Evolutionary conservation across 2,113 vertebrate genomes (phyloP).

Genomic region (Orcinus orca): DNA sequence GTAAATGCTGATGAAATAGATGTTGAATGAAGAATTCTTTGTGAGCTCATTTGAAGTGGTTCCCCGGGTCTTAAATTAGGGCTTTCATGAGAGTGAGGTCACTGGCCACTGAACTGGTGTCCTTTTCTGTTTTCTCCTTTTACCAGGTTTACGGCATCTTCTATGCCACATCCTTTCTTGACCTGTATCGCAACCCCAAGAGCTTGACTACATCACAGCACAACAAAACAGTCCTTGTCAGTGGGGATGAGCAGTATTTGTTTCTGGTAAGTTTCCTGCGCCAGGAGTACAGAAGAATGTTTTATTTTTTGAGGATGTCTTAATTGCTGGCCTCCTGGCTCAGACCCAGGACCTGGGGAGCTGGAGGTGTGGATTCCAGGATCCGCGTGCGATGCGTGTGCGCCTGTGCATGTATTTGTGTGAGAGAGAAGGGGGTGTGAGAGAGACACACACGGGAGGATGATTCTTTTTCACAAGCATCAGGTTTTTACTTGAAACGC

Average conservation of each 20-base stretch:
- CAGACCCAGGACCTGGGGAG: background rate
- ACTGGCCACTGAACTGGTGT: background rate
- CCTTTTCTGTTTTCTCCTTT: background rate
- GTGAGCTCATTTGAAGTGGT: background rate
- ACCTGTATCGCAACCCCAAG: slow-evolving; percentile 90
- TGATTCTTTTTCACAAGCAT: background rate
- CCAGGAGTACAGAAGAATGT: background rate
- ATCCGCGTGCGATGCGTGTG: background rate
- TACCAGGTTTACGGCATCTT: slow-evolving; percentile 91
- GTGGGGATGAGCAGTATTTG: slow-evolving; percentile 93
- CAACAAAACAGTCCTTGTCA: slow-evolving; percentile 88
- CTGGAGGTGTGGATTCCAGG: background rate
- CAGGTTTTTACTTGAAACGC: background rate
- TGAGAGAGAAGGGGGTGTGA: background rate
- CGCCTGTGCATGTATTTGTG: too few species aligned
- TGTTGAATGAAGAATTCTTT: background rate
- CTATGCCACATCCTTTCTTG: slow-evolving; percentile 95
- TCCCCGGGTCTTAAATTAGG: background rate
- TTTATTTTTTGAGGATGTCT: background rate
- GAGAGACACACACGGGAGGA: background rate
- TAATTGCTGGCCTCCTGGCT: background rate
- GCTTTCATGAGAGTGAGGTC: background rate
- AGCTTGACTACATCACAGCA: slow-evolving; percentile 81
- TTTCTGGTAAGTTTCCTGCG: slow-evolving; percentile 88
- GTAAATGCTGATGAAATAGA: background rate